These are phyloP conservation scores for Cnemophilus loriae DNA, from an alignment of 2,113 vertebrate species.

Conservation along the genomic window DNA sequence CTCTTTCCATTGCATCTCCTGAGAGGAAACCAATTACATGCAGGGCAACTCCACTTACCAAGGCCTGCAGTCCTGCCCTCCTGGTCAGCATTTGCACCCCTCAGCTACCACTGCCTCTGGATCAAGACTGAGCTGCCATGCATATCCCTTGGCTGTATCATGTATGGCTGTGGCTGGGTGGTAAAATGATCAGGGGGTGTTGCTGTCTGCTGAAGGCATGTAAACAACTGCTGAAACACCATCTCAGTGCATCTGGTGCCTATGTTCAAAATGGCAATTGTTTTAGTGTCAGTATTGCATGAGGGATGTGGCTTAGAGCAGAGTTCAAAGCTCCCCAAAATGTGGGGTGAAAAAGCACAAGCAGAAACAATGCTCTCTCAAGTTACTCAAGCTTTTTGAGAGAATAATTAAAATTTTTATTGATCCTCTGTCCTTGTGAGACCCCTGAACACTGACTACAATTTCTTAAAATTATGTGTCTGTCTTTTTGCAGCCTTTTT, in stretches of 20 bases:
- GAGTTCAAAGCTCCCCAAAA: background rate
- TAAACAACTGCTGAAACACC: background rate
- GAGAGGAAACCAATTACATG: background rate
- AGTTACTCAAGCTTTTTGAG: background rate
- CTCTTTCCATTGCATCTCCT: background rate
- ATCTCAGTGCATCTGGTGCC: background rate
- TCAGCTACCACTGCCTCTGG: background rate
- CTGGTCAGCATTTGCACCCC: accelerated
- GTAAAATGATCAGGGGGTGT: background rate
- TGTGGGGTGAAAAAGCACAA: background rate
- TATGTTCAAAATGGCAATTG: background rate
- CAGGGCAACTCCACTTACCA: background rate
- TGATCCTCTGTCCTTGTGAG: background rate
- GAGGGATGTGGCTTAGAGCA: background rate
- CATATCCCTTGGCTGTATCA: accelerated
- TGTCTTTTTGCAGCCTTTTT: background rate
- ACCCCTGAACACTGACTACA: background rate
- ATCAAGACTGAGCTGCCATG: background rate
- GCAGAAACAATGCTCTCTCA: background rate
- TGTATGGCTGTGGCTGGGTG: background rate
- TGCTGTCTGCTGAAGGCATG: background rate
- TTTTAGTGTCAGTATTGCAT: background rate
- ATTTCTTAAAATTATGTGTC: background rate
- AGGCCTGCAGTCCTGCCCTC: background rate
- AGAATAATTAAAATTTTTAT: background rate